Base-by-base conservation (phyloP, 2,888 invertebrate genomes). In the Drosophila algonquin region DNA sequence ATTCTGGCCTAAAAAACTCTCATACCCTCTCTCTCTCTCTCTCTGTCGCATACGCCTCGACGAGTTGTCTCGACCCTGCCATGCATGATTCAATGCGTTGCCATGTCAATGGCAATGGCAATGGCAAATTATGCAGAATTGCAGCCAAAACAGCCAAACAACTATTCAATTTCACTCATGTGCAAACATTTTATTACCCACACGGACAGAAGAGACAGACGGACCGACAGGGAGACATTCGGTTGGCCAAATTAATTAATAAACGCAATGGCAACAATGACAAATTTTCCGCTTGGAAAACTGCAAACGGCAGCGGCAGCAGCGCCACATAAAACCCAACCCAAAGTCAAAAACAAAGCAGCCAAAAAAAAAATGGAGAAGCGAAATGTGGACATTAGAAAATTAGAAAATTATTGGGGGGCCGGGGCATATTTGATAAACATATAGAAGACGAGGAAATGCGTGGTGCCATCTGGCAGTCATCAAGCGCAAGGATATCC, bases 111-210 rank as follows among this genome's bases (percentile, higher is more conserved):
- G 27, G 35, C 73, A 70, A 78, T 76, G 69, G 74, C 79, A 71
- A 81, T 81, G 68, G 76, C 63, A 73, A 86, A 87, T 87, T 85
- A 76, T 85, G 81, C 87, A 87, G 65, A 81, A 76, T 72, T 75
- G 78, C 81, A 75, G 85, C 70, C 71, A 71, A 71, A 72, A 55
- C 55, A 63, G 71, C 30, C 61, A 61, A 72, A 64, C 58, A 87
- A 81, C 86, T 83, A 86, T 87, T 87, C 88, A 86, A 73, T 80
- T 81, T 74, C 88, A 87, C 54, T 87, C 83, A 86, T 86, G 85
- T 83, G 88, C 81, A 76, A 83, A 87, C 80, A 83, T 87, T 83
- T 80, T 80, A 87, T 87, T 76, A 53, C 64, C 76, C 75, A 62
- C 60, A 61, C 71, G 60, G 51, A 58, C 47, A 70, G n/a, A 21